A percentile compares a stretch with the other conserved stretches of the same genome.
phyloP scores from a whole-genome alignment of 2,113 vertebrate species.

The Tachycineta bicolor region DNA sequence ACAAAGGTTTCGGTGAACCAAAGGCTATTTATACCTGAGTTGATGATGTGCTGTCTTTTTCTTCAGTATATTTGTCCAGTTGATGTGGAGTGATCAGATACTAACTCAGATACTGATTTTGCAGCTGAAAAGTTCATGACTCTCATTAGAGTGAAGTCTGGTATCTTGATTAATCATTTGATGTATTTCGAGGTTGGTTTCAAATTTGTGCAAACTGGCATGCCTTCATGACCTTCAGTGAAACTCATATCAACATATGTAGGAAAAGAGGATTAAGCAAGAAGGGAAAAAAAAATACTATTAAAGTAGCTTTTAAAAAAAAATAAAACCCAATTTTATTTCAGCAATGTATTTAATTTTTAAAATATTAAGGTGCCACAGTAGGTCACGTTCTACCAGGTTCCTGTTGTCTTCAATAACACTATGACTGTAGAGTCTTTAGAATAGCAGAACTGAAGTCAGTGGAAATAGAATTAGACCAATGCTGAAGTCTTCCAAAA shows the following conservation, averaged over 20 bases:
- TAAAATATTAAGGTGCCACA: background rate
- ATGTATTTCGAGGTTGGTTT: background rate
- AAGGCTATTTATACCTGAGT: constrained; percentile 48
- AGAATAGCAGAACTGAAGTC: background rate
- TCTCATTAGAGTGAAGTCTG: background rate
- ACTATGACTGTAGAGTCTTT: background rate
- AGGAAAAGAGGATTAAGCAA: background rate
- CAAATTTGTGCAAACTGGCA: background rate
- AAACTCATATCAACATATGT: background rate
- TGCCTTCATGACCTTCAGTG: background rate
- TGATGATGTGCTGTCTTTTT: constrained; percentile 2
- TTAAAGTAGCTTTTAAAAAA: background rate
- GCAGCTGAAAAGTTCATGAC: background rate
- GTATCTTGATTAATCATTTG: background rate
- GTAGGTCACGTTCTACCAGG: background rate
- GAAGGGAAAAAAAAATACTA: background rate
- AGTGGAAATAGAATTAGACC: background rate
- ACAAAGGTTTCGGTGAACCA: constrained; percentile 20
- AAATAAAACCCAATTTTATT: background rate
- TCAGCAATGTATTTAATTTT: background rate
- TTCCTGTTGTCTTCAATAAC: background rate
- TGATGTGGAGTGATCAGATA: background rate
- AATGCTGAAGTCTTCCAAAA: constrained; percentile 1
- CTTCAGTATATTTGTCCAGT: background rate
- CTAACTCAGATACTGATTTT: background rate